Evolutionary conservation across 2,113 vertebrate genomes (phyloP).

Genomic region (Hippocampus zosterae): DNA sequence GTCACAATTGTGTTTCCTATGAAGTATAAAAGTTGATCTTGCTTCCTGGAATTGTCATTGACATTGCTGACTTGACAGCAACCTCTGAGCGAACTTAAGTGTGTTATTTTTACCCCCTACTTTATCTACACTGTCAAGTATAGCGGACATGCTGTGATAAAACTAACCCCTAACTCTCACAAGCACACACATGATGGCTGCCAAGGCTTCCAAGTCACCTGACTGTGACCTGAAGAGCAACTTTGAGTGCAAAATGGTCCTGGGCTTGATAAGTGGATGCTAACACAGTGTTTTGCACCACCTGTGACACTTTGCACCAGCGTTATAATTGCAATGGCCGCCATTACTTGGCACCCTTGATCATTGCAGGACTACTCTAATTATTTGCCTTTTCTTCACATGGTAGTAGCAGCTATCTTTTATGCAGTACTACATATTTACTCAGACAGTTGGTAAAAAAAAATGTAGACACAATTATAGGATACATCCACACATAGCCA

Average conservation of each 20-base stretch:
- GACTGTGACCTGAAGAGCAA: neutral
- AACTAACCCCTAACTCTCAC: neutral
- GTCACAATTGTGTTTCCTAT: neutral
- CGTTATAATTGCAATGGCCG: constrained; percentile 5
- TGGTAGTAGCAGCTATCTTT: neutral
- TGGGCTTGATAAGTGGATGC: neutral
- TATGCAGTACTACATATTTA: neutral
- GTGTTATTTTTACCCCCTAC: neutral
- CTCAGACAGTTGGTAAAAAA: neutral
- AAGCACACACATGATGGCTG: neutral
- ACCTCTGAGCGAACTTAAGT: neutral
- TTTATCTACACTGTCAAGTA: neutral
- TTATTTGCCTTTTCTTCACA: constrained; percentile 41
- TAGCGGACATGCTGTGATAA: constrained; percentile 6
- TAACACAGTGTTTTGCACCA: neutral
- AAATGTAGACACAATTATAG: too few relatives aligned
- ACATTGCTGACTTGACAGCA: constrained; percentile 1
- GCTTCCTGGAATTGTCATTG: neutral
- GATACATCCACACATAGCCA: too few relatives aligned
- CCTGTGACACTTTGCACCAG: constrained; percentile 6
- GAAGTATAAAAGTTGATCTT: neutral
- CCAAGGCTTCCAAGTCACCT: neutral
- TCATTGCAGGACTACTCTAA: constrained; percentile 50
- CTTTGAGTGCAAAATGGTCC: neutral
- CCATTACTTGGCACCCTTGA: constrained; percentile 1